Percentiles rank a stretch among this genome's conserved stretches.
Conservation (phyloP, 2,797 vertebrate species). For the Bradypodion pumilum region DNA sequence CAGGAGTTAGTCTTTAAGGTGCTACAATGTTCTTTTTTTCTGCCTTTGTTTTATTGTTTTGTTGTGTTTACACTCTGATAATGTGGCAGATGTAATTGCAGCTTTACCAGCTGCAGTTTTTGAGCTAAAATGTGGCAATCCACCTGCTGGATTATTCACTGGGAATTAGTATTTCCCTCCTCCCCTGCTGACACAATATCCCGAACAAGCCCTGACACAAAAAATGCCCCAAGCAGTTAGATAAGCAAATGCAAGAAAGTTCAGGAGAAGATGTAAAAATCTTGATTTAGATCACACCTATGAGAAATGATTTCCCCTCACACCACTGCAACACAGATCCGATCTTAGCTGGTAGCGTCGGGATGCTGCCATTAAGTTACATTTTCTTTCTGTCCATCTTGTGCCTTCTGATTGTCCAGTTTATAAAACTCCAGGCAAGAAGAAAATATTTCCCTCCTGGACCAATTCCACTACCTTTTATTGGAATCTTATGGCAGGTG, state of each 20-base stretch:
- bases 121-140: not conserved
- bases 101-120: not conserved
- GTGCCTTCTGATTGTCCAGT: constrained; percentile 54
- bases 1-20: no score
- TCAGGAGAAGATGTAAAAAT: not conserved
- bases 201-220: not conserved
- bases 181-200: not conserved
- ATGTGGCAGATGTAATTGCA: not conserved
- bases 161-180: accelerated
- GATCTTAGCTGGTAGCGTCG: not conserved
- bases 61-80: no score
- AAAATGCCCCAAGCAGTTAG: not conserved
- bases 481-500: constrained; percentile 62
- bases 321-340: not conserved
- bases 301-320: not conserved
- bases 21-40: not conserved
- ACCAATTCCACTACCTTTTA: constrained; percentile 55
- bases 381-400: constrained; percentile 7
- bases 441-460: constrained; percentile 60
- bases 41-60: not conserved
- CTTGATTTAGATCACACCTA: not conserved
- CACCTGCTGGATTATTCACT: not conserved
- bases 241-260: no score
- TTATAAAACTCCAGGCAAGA: constrained; percentile 50
- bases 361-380: constrained; percentile 40